These are phyloP conservation scores for Clanis bilineata DNA, from an alignment of 2,888 invertebrate species.

Conservation along the genomic window DNA sequence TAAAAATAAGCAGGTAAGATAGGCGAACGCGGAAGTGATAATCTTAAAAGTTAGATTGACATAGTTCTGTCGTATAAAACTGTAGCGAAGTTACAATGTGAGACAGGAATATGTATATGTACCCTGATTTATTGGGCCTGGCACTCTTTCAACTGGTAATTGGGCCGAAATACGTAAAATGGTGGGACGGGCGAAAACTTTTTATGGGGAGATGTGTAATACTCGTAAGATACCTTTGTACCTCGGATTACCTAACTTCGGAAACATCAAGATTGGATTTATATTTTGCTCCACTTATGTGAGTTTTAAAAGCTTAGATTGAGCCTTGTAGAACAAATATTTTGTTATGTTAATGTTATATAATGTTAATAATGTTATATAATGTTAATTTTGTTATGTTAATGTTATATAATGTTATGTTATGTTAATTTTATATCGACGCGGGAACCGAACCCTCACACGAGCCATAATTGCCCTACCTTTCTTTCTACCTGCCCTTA, in stretches of 20 bases:
- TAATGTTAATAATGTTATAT: no score
- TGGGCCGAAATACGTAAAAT: slow-evolving; percentile 64
- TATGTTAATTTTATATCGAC: no score
- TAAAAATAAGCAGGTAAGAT: slow-evolving; percentile 57
- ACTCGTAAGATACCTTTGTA: slow-evolving; percentile 8
- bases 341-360: no score
- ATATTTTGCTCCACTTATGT: no score
- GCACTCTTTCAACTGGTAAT: slow-evolving; percentile 71
- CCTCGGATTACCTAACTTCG: slow-evolving; percentile 1
- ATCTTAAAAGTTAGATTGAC: slow-evolving; percentile 80
- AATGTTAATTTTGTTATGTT: no score
- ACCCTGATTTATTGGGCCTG: slow-evolving; percentile 65
- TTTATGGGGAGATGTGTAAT: slow-evolving; percentile 25
- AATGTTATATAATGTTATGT: no score
- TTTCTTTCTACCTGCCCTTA: no score
- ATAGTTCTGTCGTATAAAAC: slow-evolving; percentile 74
- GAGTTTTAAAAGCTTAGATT: no score
- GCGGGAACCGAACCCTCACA: no score
- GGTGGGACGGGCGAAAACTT: slow-evolving; percentile 48
- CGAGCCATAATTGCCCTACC: no score
- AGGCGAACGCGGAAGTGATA: slow-evolving; percentile 73
- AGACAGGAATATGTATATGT: slow-evolving; percentile 53
- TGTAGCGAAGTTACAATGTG: slow-evolving; percentile 69
- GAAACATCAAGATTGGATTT: neutral
- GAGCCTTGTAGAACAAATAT: no score